Base-by-base conservation (phyloP, 1,140 invertebrate genomes). In the Panulirus ornatus region DNA sequence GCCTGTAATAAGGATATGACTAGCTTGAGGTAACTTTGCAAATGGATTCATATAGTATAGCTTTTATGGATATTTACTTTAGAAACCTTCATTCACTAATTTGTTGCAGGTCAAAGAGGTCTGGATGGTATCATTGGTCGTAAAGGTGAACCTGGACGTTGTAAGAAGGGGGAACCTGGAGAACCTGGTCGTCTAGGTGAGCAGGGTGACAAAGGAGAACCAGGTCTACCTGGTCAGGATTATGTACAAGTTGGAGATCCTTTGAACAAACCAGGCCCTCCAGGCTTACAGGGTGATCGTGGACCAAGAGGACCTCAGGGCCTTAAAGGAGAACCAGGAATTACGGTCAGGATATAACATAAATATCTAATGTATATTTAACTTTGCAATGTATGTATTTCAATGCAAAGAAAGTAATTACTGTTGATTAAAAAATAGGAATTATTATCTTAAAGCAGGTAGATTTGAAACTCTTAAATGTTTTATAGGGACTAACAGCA, bases 191-290 rank as follows among this genome's bases (percentile, higher is more conserved):
- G 92, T 66, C 91, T 89, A 63, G 95, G 95, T 66, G 92, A 92
- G 54, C 94, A 93, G 92, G 96, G 96, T 76, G 93, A 85, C 6
- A 88, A 87, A 38, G 93, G 93, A 22, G 54, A 89, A 66, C 92
- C 93, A 54, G 94, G 94, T 54, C 63, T 90, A 30, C 84, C 91
- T 70, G 94, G 94, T 78, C 44, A 95, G 82, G 94, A 94, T 91
- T 66, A 97, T 97, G 70, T 27, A 94, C 22, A 92, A 93, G 54
- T 96, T 96, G 42, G 42, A 94, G 66, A 95, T 95, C 89, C 95
- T 95, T 92, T 54, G 2, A n/a, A 70, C 11, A 27, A 90, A n/a
- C 79, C 91, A 66, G 93, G 92, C 1, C 78, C 71, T 8, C 87
- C 75, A 34, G 92, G 93, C n/a, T 63, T 89, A 2, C 87, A 93